Evolutionary conservation across 2,797 vertebrate species (phyloP).

Genomic region (Oreochromis mossambicus): DNA sequence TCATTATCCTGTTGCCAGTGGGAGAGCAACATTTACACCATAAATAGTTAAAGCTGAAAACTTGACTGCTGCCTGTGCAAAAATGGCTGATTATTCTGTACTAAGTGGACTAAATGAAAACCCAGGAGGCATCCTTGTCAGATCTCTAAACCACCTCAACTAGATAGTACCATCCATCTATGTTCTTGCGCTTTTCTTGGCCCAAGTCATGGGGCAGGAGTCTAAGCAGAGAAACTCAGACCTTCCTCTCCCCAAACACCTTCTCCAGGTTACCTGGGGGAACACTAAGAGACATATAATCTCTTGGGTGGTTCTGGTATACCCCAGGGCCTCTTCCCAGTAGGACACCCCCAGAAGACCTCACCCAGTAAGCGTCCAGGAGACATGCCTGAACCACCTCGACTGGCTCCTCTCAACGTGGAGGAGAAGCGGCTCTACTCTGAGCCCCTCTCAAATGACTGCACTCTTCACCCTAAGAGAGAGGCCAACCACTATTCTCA

Average conservation of each 20-base stretch:
- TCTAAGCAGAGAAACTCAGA: neutral
- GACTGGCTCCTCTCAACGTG: neutral
- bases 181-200: neutral
- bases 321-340: neutral
- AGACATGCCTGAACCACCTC: neutral
- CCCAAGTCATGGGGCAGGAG: neutral
- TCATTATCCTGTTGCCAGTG: neutral
- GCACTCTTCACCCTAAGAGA: neutral
- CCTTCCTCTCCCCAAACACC: neutral
- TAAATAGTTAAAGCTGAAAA: neutral
- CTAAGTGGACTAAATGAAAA: neutral
- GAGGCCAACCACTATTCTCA: neutral
- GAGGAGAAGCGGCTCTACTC: neutral
- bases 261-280: neutral
- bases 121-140: neutral
- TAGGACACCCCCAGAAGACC: neutral
- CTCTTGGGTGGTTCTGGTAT: neutral
- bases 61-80: neutral
- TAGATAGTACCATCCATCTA: neutral
- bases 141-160: neutral
- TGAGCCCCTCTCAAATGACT: neutral
- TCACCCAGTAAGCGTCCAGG: neutral
- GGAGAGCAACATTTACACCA: neutral
- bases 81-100: neutral
- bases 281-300: neutral